These are phyloP conservation scores for Nyctibius bracteatus DNA, from an alignment of 2,113 vertebrate genomes.

Conservation along the genomic window DNA sequence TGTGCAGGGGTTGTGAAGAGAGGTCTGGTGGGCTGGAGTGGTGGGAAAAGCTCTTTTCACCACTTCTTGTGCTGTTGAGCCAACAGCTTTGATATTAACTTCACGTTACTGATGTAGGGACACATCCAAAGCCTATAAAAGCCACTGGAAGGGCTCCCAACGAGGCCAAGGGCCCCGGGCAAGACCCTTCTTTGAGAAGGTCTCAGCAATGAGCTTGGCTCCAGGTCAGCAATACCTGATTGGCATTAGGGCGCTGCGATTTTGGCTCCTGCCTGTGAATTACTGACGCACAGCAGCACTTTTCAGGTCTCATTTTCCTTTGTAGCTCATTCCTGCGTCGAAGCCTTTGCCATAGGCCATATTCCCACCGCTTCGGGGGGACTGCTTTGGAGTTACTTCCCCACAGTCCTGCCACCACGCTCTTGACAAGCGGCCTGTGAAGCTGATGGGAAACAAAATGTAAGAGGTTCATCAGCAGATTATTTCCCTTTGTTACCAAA, in stretches of 20 bases:
- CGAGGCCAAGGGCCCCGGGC: not conserved
- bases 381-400: not conserved
- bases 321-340: not conserved
- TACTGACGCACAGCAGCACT: not conserved
- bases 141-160: not conserved
- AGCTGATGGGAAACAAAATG: not conserved
- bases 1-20: not conserved
- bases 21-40: not conserved
- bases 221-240: not conserved
- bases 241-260: fast-evolving
- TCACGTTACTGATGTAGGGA: fast-evolving
- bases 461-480: not conserved
- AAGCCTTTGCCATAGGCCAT: fast-evolving
- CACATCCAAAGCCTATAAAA: not conserved
- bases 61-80: not conserved
- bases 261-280: not conserved
- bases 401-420: not conserved
- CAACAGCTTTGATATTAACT: not conserved
- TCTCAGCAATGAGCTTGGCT: fast-evolving
- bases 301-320: not conserved
- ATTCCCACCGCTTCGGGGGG: not conserved
- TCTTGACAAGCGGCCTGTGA: not conserved
- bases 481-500: not conserved
- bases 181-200: not conserved
- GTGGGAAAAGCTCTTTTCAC: not conserved